A percentile compares a stretch with the other conserved stretches of the same genome.
phyloP scores from a whole-genome alignment of 2,113 vertebrate species.

The Sturnus vulgaris region DNA sequence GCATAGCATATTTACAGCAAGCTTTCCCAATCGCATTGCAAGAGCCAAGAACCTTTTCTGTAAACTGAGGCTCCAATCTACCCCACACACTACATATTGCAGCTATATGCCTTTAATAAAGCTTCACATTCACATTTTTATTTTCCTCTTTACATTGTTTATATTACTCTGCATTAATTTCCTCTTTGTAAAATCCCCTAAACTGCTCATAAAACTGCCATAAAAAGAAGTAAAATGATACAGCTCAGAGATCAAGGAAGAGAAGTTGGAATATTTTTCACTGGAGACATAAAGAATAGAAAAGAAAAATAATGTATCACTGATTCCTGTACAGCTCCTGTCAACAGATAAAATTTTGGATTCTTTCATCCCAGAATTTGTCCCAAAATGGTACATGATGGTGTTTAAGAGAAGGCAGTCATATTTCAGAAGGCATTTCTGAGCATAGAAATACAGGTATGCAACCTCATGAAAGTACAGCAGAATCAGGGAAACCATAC shows the following conservation, averaged over 20 bases:
- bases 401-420: neutral
- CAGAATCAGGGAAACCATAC: neutral
- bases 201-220: neutral
- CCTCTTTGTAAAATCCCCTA: neutral
- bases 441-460: neutral
- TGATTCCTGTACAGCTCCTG: neutral
- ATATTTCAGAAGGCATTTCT: neutral
- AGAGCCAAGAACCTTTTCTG: constrained; percentile 31
- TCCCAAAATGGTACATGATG: neutral
- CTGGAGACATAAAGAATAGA: neutral
- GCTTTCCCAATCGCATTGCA: constrained; percentile 3
- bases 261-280: neutral
- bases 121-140: neutral
- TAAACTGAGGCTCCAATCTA: neutral
- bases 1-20: constrained; percentile 52
- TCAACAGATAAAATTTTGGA: neutral
- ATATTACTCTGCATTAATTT: constrained; percentile 27
- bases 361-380: neutral
- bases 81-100: neutral
- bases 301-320: neutral
- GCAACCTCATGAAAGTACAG: neutral
- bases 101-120: constrained; percentile 1
- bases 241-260: neutral
- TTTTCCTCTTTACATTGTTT: neutral
- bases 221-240: constrained; percentile 34